Base-by-base conservation (phyloP, 1,140 invertebrate genomes). In the Microplitis mediator region DNA sequence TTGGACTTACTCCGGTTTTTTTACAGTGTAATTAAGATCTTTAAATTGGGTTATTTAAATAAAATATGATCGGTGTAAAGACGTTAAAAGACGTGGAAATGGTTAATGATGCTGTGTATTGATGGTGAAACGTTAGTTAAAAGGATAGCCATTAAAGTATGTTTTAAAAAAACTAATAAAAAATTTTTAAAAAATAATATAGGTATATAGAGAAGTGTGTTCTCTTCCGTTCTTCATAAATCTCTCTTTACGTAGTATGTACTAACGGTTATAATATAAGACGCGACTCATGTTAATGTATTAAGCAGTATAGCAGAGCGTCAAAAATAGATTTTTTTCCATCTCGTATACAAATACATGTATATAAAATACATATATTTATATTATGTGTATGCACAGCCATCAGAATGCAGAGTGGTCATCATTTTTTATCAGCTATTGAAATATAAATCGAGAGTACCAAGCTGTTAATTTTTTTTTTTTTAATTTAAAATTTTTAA, bases 191-290 rank as follows among this genome's bases (percentile, higher is more conserved):
- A 32, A 60, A 60, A 9, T 13, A 31, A 32, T 32, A 60, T 39
- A 31, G 6, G 45, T n/a, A 14, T 23, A 39, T 32, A 4, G 11
- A 69, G 14, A 56, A 50, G 36, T 32, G 34, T 66, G 56, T 51
- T 16, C 66, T 66, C 73, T 79, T 79, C 76, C 77, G 77, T 79
- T 79, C 60, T 54, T 69, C 74, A 75, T 79, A 79, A 79, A 79
- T 79, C 77, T 77, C 45, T 76, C 69, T 69, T 71, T 76, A 72
- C 74, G 73, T 69, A 74, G 65, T 71, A 73, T 61, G 69, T 66
- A 75, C 69, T 64, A 50, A 56, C 66, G 34, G 32, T 51, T 70
- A 70, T 69, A 64, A 69, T 63, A 65, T 45, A 35, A 64, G 66
- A 36, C 39, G 39, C 4, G 39, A 45, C 8, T 45, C 39, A 45